Conservation (phyloP, 2,113 vertebrate species). For the Oxygymnocypris stewartii region DNA sequence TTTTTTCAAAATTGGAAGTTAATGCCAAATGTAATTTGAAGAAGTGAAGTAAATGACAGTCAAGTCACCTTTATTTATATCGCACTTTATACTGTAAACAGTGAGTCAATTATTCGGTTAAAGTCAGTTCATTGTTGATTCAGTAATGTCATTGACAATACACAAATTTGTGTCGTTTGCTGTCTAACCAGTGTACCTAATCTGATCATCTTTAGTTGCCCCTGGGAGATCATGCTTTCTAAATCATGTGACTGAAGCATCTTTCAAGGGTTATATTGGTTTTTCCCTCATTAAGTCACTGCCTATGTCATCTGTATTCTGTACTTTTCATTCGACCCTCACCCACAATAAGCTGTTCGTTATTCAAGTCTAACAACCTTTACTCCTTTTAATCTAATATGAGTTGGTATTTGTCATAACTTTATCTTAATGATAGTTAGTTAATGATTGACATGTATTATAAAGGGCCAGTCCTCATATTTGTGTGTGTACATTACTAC, state of each 20-base stretch:
- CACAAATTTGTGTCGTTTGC: not conserved
- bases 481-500: not conserved
- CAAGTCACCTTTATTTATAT: not conserved
- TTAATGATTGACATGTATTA: slow-evolving; percentile 13
- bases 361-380: not conserved
- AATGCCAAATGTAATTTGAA: no score
- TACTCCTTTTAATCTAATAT: not conserved
- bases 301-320: not conserved
- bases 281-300: not conserved
- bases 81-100: no score
- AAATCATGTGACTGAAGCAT: not conserved
- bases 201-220: not conserved
- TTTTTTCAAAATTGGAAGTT: not conserved
- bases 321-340: no score
- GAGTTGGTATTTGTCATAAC: not conserved
- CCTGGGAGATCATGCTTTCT: not conserved
- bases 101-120: no score
- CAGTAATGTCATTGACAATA: not conserved
- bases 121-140: no score
- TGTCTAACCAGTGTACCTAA: not conserved
- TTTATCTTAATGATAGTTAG: not conserved
- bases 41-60: not conserved
- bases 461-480: not conserved
- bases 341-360: not conserved
- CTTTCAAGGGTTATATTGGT: not conserved